Base-by-base conservation (phyloP, 2,888 invertebrate species). In the Aricia artaxerxes region DNA sequence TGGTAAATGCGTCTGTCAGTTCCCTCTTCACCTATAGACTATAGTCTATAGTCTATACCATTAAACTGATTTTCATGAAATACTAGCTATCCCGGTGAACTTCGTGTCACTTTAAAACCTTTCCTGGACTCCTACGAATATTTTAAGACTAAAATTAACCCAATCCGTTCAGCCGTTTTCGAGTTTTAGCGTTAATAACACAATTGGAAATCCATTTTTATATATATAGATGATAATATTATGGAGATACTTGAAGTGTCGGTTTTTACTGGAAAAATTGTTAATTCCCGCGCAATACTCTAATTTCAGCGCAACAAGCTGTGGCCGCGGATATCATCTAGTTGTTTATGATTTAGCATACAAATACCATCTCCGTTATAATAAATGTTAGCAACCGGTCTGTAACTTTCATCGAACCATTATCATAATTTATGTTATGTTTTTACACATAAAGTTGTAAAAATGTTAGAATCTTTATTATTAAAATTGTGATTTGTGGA, bases 391-490 rank as follows among this genome's bases (percentile, higher is more conserved):
- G 64, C 64, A 64, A 64, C 31, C 64, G 64, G 64, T 31, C 24
- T 64, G 64, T 64, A 64, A 64, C 64, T 64, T 64, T 64, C 64
- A 64, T 64, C 64, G 31, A 31, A 64, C 9, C 64, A 64, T 9
- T 31, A 9, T 64, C 64, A 31, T 64, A 31, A 64, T 31, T 64
- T 64, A 31, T 64, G 24, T 24, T 9, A 64, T 64, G 24, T 64
- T 64, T 64, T 4, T 31, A 64, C 31, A 64, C 24, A 64, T 2
- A 64, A 31, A 64, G 64, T 11, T 64, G 64, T 64, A 64, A 64
- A 61, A 64, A 24, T 24, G 9, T 24, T 2, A 64, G 61, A 24
- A 64, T 3, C 31, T 64, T 3, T 9, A 24, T 64, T 64, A 64
- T 31, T 6, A 61, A 7, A 31, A 64, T 35, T 35, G 11, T 35